Base-by-base conservation (phyloP, 2,888 invertebrate genomes). In the Celastrina argiolus region DNA sequence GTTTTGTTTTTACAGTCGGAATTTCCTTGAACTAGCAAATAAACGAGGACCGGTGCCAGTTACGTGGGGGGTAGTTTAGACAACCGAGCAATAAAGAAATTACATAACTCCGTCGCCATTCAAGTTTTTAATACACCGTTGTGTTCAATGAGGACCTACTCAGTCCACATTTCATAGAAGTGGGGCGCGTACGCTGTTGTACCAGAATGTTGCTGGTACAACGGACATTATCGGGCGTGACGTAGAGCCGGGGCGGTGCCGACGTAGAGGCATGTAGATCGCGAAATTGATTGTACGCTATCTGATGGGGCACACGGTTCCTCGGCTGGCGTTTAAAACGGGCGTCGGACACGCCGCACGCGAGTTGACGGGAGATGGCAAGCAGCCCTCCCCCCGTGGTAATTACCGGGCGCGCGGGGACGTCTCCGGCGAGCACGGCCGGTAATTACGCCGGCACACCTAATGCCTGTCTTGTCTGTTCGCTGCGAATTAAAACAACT, bases 281-380 rank as follows among this genome's bases (percentile, higher is more conserved):
- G 91, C 90, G 85, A 88, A 90, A 87, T 90, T 88, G 90, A 91
- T 91, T 88, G 90, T 89, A 88, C 85, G 88, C 81, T 89, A 90
- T 90, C 90, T 83, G 90, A 88, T 90, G 87, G 84, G 83, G 88
- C 86, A 85, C 86, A 85, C 86, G 88, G 85, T 87, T 89, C 88
- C 87, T 88, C 85, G 88, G 88, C 86, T 87, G 85, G 86, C 88
- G 84, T 90, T 89, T 89, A 88, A 88, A 87, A 85, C 84, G 82
- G 85, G 87, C 87, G 84, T 86, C 84, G 84, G 84, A 79, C 75
- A 79, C 80, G 78, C 77, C 76, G 82, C 90, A 91, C 91, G 91
- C 90, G 88, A 91, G 84, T 81, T 84, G 89, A 88, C 88, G 88
- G 87, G 84, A 89, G 88, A 89, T 87, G 82, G 84, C 83, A 84